These are phyloP conservation scores for Phataginus tricuspis DNA, from an alignment of 2,797 vertebrate species.

Conservation along the genomic window DNA sequence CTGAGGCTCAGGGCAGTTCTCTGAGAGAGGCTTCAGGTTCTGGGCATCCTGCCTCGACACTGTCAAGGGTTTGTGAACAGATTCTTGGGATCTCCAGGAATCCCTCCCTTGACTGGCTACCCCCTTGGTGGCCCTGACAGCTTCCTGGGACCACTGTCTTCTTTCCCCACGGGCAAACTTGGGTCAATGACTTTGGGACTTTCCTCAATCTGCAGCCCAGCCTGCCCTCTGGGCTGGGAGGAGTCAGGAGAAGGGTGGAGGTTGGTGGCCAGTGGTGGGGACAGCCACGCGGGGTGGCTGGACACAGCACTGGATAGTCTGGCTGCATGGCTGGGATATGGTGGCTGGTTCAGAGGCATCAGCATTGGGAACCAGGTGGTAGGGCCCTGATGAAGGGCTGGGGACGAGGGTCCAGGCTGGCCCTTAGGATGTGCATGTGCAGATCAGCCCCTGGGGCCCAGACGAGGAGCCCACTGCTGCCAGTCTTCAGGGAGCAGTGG, in stretches of 20 bases:
- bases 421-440: background rate
- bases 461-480: background rate
- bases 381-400: background rate
- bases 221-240: background rate
- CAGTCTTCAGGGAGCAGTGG: background rate
- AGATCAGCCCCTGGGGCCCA: background rate
- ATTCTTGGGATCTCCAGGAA: background rate
- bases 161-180: background rate
- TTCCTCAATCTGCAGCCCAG: background rate
- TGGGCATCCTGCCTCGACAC: background rate
- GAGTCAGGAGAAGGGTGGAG: background rate
- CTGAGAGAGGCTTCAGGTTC: background rate
- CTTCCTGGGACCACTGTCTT: background rate
- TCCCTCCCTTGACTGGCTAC: background rate
- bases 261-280: background rate
- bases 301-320: background rate
- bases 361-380: background rate
- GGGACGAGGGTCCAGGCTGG: background rate
- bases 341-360: background rate
- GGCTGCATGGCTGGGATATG: background rate
- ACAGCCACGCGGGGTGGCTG: background rate
- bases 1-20: background rate
- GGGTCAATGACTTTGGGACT: background rate
- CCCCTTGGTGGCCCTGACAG: background rate
- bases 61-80: background rate